Base-by-base conservation (phyloP, 2,797 vertebrate genomes). In the Botia almorhae region DNA sequence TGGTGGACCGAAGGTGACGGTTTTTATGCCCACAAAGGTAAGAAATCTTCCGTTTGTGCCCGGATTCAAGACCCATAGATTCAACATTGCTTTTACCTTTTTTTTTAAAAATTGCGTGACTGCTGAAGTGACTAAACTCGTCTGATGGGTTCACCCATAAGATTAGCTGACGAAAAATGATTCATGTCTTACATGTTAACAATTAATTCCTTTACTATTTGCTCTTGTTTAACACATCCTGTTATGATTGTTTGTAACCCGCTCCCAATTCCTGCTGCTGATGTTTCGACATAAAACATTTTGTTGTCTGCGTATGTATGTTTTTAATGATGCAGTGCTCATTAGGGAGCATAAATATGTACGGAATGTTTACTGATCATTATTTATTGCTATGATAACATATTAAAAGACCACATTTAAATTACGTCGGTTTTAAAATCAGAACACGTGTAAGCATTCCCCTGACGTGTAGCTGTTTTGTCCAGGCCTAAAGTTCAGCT, bases 21-120 rank as follows among this genome's bases (percentile, higher is more conserved):
- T 84, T 85, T 16, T 73, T n/a, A 56, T 78, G 75, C 78, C 58
- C 83, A 83, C 79, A 76, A 80, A 90, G 92, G 93, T 93, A 83
- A 89, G 90, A 65, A 13, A 7, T 74, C 0, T 36, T 1, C 0
- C 11, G 29, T 61, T 29, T 61, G 13, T 23, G n/a, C n/a, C 55
- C 2, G 11, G 29, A 72, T 21, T 23, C 19, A 23, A 58, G 12
- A 21, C 10, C 2, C 10, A 1, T 14, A 10, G 1, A 10, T 58
- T 53, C 58, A 56, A 19, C 53, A n/a, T 21, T 16, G 39, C 39
- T 64, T 75, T 53, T 39, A 23, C 23, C n/a, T n/a, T n/a, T n/a
- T 50, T 50, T 51, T 46, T 16, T 23, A 8, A 8, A 11, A 39
- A 26, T 14, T n/a, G 50, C 17, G 29, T 26, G 23, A 23, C 23